Percentiles rank a stretch among this genome's conserved stretches.
phyloP scores from a whole-genome alignment of 2,113 vertebrate genomes.

The Poecilia latipinna region DNA sequence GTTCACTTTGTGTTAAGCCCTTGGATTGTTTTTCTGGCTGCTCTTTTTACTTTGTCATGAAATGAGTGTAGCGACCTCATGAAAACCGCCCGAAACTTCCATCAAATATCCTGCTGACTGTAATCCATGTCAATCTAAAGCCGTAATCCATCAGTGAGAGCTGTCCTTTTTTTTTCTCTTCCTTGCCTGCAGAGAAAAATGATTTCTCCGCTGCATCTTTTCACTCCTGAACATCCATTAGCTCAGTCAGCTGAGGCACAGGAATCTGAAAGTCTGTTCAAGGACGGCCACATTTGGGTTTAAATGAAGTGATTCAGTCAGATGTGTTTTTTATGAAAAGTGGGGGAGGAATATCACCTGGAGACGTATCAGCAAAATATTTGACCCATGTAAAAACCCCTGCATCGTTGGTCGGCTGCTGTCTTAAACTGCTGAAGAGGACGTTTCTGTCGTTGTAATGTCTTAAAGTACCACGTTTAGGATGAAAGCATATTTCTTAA shows the following conservation, averaged over 20 bases:
- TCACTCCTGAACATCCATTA: conserved; percentile 9
- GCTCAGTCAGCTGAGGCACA: conserved; percentile 5
- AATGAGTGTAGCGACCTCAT: conserved; percentile 14
- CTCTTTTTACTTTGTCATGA: background rate
- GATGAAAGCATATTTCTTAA: background rate
- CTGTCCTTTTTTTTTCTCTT: conserved; percentile 7
- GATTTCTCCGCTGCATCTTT: background rate
- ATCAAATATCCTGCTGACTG: conserved; percentile 41
- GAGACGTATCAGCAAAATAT: background rate
- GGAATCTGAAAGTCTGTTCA: background rate
- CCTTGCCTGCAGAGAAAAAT: background rate
- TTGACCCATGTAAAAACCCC: conserved; percentile 8
- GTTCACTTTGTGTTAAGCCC: background rate
- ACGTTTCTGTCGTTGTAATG: conserved; percentile 1
- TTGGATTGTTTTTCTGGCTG: background rate
- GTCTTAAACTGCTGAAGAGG: conserved; percentile 7
- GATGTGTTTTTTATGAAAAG: background rate
- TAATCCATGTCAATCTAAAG: conserved; percentile 61
- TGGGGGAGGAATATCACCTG: background rate
- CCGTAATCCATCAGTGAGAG: conserved; percentile 36
- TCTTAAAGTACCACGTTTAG: background rate
- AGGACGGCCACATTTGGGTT: background rate
- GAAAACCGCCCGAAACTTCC: conserved; percentile 30
- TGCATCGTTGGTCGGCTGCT: background rate
- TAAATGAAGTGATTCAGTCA: background rate